These are phyloP conservation scores for Tachysurus vachellii DNA, from an alignment of 2,113 vertebrate species.

Conservation along the genomic window DNA sequence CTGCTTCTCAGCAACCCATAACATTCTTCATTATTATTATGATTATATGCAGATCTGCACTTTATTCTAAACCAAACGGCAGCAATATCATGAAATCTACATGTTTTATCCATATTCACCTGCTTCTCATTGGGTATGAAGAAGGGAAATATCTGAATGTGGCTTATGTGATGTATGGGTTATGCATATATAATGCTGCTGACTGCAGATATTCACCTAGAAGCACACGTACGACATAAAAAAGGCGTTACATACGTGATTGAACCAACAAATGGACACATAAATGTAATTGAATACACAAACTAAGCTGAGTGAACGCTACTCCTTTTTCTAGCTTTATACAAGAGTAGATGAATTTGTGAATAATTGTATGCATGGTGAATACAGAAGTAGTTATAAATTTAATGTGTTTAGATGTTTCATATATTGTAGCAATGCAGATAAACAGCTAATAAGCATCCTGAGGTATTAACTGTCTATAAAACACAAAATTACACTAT, in stretches of 20 bases:
- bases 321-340: background rate
- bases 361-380: background rate
- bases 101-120: slow-evolving; percentile 55
- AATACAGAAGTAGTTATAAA: background rate
- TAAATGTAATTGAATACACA: background rate
- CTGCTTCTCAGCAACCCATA: slow-evolving; percentile 43
- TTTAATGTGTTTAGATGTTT: background rate
- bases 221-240: background rate
- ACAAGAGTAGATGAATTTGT: background rate
- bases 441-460: background rate
- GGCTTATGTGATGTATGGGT: slow-evolving; percentile 39
- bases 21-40: slow-evolving; percentile 51
- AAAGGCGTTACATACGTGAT: background rate
- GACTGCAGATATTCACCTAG: slow-evolving; percentile 20
- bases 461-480: background rate
- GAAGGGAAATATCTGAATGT: slow-evolving; percentile 47
- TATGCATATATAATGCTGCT: slow-evolving; percentile 32
- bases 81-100: slow-evolving; percentile 56
- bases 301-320: background rate
- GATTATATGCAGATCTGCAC: slow-evolving; percentile 56
- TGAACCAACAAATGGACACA: background rate
- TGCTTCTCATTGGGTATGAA: slow-evolving; percentile 37
- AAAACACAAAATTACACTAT: background rate
- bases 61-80: slow-evolving; percentile 56
- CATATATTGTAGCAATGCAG: background rate